A percentile compares a stretch with the other conserved stretches of the same genome.
These are phyloP conservation scores for Leiothrix lutea DNA, from an alignment of 2,113 vertebrate genomes.

Conservation along the genomic window DNA sequence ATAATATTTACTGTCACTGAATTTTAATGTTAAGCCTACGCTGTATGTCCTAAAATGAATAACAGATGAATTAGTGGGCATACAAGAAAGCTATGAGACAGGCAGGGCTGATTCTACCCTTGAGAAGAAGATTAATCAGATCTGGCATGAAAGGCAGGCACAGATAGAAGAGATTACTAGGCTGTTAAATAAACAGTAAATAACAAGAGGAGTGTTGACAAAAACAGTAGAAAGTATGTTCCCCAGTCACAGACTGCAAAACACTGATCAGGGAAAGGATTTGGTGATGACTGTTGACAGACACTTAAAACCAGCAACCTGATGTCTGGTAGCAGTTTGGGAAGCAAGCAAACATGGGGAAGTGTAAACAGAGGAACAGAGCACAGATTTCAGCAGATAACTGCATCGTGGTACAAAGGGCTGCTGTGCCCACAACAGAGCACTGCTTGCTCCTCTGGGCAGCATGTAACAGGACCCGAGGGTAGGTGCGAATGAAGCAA, in stretches of 20 bases:
- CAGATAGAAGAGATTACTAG: background rate
- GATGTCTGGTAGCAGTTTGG: slow-evolving; percentile 74
- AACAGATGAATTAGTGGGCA: background rate
- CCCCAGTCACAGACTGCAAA: slow-evolving; percentile 1
- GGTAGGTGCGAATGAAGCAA: background rate
- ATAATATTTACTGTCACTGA: background rate
- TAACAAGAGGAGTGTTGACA: slow-evolving; percentile 20
- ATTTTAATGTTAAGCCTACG: background rate
- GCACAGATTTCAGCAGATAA: slow-evolving; percentile 67
- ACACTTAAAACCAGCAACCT: slow-evolving; percentile 74
- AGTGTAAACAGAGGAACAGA: slow-evolving; percentile 69
- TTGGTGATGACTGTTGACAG: slow-evolving; percentile 58
- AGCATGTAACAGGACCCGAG: background rate
- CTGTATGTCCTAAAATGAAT: background rate
- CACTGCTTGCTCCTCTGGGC: slow-evolving; percentile 9
- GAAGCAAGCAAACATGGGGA: slow-evolving; percentile 73
- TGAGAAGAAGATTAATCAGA: background rate
- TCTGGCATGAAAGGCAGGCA: background rate
- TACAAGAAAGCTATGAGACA: background rate
- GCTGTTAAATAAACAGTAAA: slow-evolving; percentile 54
- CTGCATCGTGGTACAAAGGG: slow-evolving; percentile 44
- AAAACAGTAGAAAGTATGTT: slow-evolving; percentile 47
- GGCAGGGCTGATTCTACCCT: background rate
- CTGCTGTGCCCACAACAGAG: slow-evolving; percentile 34
- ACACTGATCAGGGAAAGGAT: slow-evolving; percentile 46